Evolutionary conservation across 2,113 vertebrate species (phyloP), one percentile per base, ranked within the genome.

Genomic region (Anhinga rufa): DNA sequence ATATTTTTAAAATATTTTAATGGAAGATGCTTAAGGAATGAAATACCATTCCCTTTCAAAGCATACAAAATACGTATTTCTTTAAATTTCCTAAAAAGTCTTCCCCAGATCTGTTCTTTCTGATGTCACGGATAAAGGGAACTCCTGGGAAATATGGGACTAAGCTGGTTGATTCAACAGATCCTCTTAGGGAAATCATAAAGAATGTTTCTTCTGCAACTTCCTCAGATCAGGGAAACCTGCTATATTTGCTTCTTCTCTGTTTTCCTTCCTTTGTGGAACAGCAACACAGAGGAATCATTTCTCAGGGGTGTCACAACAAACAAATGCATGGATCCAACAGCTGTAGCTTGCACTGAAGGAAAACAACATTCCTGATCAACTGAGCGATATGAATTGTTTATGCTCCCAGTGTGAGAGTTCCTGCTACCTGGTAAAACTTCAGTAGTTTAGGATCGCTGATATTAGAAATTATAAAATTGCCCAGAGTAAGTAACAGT

Each of bases 231-330:
- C 58, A 57, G 51, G 85, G 46, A 82, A 88, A 90, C 21, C 68
- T 70, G 29, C 40, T 76, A 2, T 40, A 92, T 78, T 89, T 91
- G 89, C 61, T 92, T 31, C 81, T 95, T 95, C 62, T 62, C 36
- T 86, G 31, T 74, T 84, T 95, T 89, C 74, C 40, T 95, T 60
- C 54, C 70, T 90, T 86, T 78, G 64, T 77, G 70, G 44, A 71
- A 69, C 21, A 84, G 69, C 38, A 92, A 57, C 31, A 28, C 17
- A 40, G 44, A 77, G 26, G 24, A 89, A 28, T 74, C 2, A 25
- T 90, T 95, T 93, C 89, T 92, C 84, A 77, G 51, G 57, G n/a
- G 14, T 62, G 62, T 82, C 93, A 90, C 52, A 93, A 66, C 51
- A 89, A 71, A 88, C 64, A 21, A 94, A 48, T 60, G 49, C 31